phyloP scores from a whole-genome alignment of 2,888 invertebrate genomes.

The Hydrotaea diabolus region DNA sequence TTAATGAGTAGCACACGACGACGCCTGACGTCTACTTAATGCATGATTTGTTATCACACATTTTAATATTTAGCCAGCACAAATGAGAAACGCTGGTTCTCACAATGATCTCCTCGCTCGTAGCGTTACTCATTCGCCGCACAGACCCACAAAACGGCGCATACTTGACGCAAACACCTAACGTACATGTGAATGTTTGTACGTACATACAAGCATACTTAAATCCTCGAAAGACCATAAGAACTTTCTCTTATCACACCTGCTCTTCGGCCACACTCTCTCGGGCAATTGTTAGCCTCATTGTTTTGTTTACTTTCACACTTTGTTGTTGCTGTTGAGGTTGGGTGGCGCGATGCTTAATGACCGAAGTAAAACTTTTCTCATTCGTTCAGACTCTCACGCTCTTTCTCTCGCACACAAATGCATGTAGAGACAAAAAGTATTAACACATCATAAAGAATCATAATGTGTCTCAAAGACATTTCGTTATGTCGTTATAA shows the following conservation, averaged over 20 bases:
- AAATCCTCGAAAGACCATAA: too few species aligned
- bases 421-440: not conserved
- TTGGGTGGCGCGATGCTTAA: not conserved
- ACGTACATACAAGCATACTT: too few species aligned
- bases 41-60: constrained; percentile 30
- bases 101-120: too few species aligned
- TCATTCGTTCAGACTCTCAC: not conserved
- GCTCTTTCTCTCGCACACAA: not conserved
- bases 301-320: constrained; percentile 24
- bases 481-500: constrained; percentile 57
- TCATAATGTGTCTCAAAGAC: constrained; percentile 35
- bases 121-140: constrained; percentile 2
- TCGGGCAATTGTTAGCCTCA: not conserved
- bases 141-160: not conserved
- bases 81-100: not conserved
- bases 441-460: constrained; percentile 57
- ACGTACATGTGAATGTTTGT: too few species aligned
- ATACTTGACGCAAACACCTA: not conserved
- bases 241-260: too few species aligned
- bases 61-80: too few species aligned
- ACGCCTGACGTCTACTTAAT: constrained; percentile 40
- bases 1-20: constrained; percentile 26
- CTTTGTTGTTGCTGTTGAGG: constrained; percentile 5
- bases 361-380: not conserved
- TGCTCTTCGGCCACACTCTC: not conserved